Evolutionary conservation across 2,888 invertebrate genomes (phyloP), one percentile per base, ranked within the genome.

Genomic region (Lumbricus terrestris): DNA sequence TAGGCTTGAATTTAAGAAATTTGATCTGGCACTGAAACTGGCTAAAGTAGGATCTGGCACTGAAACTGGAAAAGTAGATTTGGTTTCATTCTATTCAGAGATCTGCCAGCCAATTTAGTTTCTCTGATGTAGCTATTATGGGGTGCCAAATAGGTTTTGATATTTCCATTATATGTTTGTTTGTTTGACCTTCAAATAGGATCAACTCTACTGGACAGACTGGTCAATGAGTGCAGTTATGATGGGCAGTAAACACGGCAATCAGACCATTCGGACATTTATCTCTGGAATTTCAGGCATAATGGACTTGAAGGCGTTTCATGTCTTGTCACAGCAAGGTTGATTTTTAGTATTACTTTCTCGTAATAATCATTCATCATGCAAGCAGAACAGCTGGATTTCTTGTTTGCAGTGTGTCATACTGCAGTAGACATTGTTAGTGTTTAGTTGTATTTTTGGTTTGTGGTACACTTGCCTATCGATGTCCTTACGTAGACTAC

Each of bases 171-270:
- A 69, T n/a, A 69, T 69, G 69, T 15, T 0, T 69, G 69, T 69
- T 69, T 69, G 8, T 69, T 69, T 47, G 20, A 11, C 69, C n/a
- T 54, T 54, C n/a, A n/a, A 69, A 47, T 92, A 95, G 95, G 97
- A 97, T 93, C 96, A 96, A 92, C 96, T 98, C 96, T 98, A 97
- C 93, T 98, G 98, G 98, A 97, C 98, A 93, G 98, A 98, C 94
- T 97, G 97, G 97, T 97, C 89, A 13, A 91, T 90, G 88, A 89
- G 89, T 13, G 92, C 92, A 15, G 92, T 94, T n/a, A 89, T 93
- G 88, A 91, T 91, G 15, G 92, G 97, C 0, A 97, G 97, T 93
- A 98, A 97, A 94, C 96, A 97, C 93, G 96, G 96, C 89, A 97
- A 97, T 0, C 95, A 96, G 5, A 96, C 96, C 42, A 95, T 97